Base-by-base conservation (phyloP, 2,113 vertebrate species). In the Variabilichromis moorii region DNA sequence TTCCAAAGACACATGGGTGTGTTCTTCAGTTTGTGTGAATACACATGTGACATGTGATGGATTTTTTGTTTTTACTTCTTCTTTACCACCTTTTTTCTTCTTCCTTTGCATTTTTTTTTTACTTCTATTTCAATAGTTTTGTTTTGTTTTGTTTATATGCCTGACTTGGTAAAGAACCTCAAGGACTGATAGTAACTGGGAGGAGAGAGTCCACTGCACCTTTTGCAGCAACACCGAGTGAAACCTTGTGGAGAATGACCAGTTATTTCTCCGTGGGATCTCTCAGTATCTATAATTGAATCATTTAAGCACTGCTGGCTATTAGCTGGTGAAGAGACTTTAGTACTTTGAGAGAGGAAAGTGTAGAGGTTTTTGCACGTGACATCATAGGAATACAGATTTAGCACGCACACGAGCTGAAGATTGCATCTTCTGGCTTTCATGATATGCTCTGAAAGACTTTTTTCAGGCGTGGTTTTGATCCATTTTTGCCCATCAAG, bases 281-380 rank as follows among this genome's bases (percentile, higher is more conserved):
- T 88, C 71, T 92, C 86, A 71, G 85, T 95, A 95, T 96, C 94
- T 95, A 94, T 95, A 95, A 96, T 95, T 93, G 93, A 95, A 96
- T 95, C 93, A 91, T 83, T 93, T 92, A 93, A 93, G 92, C 86
- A 85, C 88, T 90, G 47, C 82, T 88, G 82, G 87, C 90, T 86
- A 88, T 94, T 94, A 93, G 90, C 84, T 88, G 87, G 86, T 8
- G 47, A 86, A 53, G 54, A 90, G 71, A 85, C 86, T 91, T 33
- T 9, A 86, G 66, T 81, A 79, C 88, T 90, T 78, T 24, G 6
- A 91, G 61, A 63, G 71, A 81, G 90, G 57, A 83, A 86, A 88
- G 85, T 55, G 66, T 83, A 80, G 57, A 59, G 82, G 28, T 79
- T 81, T 78, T 85, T 61, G 12, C 79, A 55, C 26, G 14, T 82